Evolutionary conservation across 2,888 invertebrate genomes (phyloP).

Genomic region (Zaprionus bogoriensis): DNA sequence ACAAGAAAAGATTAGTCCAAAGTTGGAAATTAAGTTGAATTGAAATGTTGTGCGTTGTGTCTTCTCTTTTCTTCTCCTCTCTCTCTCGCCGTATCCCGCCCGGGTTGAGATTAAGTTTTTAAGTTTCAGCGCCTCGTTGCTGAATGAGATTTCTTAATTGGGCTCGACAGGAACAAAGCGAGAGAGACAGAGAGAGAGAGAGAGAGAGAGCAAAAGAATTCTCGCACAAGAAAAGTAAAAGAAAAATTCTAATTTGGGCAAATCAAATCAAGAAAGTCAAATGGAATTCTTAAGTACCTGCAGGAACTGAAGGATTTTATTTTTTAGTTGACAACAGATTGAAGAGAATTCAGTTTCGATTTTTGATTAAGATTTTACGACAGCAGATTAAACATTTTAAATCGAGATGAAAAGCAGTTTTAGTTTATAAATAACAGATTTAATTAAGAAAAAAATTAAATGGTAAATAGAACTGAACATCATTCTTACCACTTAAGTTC

Average conservation of each 20-base stretch:
- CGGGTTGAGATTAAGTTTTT: constrained; percentile 45
- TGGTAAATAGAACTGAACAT: too few species aligned
- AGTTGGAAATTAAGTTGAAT: constrained; percentile 74
- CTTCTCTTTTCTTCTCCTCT: constrained; percentile 19
- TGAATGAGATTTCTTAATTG: constrained; percentile 53
- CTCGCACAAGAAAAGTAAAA: not conserved
- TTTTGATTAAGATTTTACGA: too few species aligned
- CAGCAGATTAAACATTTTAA: too few species aligned
- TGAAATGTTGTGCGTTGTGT: constrained; percentile 54
- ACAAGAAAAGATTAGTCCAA: constrained; percentile 70
- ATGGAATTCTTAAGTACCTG: not conserved
- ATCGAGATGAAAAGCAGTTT: too few species aligned
- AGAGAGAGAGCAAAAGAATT: constrained; percentile 1
- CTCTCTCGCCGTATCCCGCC: not conserved
- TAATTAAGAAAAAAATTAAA: too few species aligned
- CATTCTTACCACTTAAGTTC: too few species aligned
- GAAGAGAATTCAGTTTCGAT: too few species aligned
- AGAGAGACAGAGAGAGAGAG: constrained; percentile 21
- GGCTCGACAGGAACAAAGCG: constrained; percentile 25
- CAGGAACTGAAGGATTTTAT: too few species aligned
- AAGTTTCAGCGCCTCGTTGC: constrained; percentile 34
- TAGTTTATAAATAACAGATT: too few species aligned
- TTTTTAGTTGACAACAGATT: too few species aligned
- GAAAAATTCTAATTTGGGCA: constrained; percentile 12
- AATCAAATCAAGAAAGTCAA: not conserved